These are phyloP conservation scores for Merops nubicus DNA, from an alignment of 2,113 vertebrate genomes.

Conservation along the genomic window DNA sequence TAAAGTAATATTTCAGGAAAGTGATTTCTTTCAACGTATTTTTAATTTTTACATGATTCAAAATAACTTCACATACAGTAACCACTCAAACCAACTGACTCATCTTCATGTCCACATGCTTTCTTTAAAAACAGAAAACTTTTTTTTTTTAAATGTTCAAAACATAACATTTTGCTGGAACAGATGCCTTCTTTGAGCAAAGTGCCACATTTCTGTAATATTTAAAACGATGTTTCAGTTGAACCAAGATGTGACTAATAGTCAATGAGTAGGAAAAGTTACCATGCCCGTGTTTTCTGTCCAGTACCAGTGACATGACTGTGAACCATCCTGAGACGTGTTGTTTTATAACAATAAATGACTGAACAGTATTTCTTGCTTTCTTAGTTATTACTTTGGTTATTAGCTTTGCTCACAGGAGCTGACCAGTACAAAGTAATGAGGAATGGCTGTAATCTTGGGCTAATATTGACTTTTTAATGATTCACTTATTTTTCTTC, in stretches of 20 bases:
- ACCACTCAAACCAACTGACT: slow-evolving; percentile 72
- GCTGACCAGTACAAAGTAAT: neutral
- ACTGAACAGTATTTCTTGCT: neutral
- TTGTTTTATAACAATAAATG: neutral
- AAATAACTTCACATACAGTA: slow-evolving; percentile 72
- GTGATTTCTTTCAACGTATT: slow-evolving; percentile 73
- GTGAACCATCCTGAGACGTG: neutral
- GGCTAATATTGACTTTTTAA: neutral
- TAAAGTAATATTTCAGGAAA: slow-evolving; percentile 77
- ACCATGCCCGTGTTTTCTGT: neutral
- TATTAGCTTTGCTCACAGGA: neutral
- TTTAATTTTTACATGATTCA: slow-evolving; percentile 76
- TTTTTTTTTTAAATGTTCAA: slow-evolving; percentile 67
- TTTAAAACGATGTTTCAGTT: slow-evolving; percentile 70
- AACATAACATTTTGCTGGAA: slow-evolving; percentile 77
- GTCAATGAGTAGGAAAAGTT: slow-evolving; percentile 51
- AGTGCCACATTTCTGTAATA: slow-evolving; percentile 75
- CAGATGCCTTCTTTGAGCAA: slow-evolving; percentile 77
- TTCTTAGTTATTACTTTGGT: neutral
- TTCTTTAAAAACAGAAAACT: slow-evolving; percentile 78
- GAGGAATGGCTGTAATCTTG: neutral
- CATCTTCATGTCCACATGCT: slow-evolving; percentile 75
- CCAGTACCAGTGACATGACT: neutral
- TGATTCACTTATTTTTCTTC: slow-evolving; percentile 23
- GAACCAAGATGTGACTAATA: slow-evolving; percentile 70